Evolutionary conservation across 2,888 invertebrate genomes (phyloP), one percentile per base, ranked within the genome.

Genomic region (Eutolmus rufibarbis): DNA sequence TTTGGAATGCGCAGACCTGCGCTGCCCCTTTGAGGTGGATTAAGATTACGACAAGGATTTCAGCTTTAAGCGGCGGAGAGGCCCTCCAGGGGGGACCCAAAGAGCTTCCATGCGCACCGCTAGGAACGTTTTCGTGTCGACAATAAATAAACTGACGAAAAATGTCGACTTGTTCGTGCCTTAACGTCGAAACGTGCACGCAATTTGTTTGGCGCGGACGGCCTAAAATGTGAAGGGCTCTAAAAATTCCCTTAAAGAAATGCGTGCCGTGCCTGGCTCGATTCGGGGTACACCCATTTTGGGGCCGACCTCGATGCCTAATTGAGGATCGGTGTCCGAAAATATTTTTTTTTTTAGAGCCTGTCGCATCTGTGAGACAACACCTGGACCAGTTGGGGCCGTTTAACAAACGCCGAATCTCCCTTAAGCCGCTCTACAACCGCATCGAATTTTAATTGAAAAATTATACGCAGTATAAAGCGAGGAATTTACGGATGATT

Each of bases 21-120:
- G 28, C 19, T 66, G 37, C 51, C 19, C 66, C 74, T 57, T 74
- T 84, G 57, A 19, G 57, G n/a, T 31, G 28, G 56, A 74, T 74
- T 84, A 84, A 8, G 84, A 84, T 74, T 84, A 84, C n/a, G 74
- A 84, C 40, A 28, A 40, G 40, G 46, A 40, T 74, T 66, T 43
- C 81, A 81, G n/a, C 40, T 78, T 84, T 12, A 43, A 12, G 28
- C 23, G 28, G 66, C 37, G 14, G 9, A 81, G n/a, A 56, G 28
- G 66, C 66, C n/a, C 76, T 19, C 76, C 19, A 37, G 37, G 37
- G 3, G 43, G 43, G 4, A 3, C 16, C 34, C 7, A 37, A 16
- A n/a, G 40, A 37, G 37, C 76, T 40, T 1, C 76, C 76, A 19
- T 76, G n/a, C 37, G n/a, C 19, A 34, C 40, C 8, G 76, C 12